Conservation (phyloP, 2,888 invertebrate genomes). For the Acleris literana region DNA sequence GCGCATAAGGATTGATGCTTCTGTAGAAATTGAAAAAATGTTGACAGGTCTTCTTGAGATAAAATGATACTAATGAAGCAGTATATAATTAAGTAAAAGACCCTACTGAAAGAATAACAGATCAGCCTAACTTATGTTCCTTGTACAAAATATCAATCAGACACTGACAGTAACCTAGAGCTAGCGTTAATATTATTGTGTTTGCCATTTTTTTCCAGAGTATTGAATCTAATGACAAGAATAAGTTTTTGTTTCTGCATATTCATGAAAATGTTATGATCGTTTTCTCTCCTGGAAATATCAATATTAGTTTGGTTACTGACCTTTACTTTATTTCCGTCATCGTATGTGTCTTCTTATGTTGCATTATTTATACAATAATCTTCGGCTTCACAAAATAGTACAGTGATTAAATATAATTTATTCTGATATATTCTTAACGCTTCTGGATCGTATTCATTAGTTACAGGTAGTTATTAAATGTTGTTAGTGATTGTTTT, state of each 20-base stretch:
- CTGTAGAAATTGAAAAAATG: too few species aligned
- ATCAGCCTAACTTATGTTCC: too few species aligned
- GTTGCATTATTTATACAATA: slow-evolving; percentile 27
- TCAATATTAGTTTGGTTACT: slow-evolving; percentile 3
- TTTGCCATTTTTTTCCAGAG: too few species aligned
- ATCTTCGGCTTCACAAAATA: slow-evolving; percentile 26
- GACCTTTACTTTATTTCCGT: slow-evolving; percentile 28
- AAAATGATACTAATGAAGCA: too few species aligned
- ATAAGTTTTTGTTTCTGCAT: slow-evolving; percentile 11
- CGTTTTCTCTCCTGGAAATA: neutral
- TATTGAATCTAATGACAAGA: slow-evolving; percentile 2
- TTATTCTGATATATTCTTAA: slow-evolving; percentile 10
- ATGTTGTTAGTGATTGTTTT: too few species aligned
- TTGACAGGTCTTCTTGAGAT: too few species aligned
- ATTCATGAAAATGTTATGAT: neutral
- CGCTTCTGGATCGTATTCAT: neutral
- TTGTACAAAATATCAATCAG: too few species aligned
- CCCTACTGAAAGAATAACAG: too few species aligned
- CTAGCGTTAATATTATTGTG: too few species aligned
- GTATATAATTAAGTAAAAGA: too few species aligned
- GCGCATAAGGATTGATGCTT: too few species aligned
- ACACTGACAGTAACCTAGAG: too few species aligned
- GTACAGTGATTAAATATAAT: slow-evolving; percentile 1
- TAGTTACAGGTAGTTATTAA: neutral
- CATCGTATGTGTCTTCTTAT: slow-evolving; percentile 10